phyloP scores from a whole-genome alignment of 2,797 vertebrate species.

The Ambastaia sidthimunki region DNA sequence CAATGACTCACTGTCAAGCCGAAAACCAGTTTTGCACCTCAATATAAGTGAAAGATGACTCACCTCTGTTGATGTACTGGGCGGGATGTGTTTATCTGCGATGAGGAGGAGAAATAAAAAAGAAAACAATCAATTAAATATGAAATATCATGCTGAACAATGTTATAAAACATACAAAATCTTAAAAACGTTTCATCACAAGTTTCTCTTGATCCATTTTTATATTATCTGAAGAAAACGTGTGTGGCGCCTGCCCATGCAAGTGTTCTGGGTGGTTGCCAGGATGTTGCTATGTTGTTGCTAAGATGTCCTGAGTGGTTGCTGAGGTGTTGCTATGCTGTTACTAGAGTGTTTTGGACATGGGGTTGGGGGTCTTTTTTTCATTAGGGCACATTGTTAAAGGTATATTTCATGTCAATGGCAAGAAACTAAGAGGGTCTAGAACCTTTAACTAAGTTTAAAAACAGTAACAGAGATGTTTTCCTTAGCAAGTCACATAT shows the following conservation, averaged over 20 bases:
- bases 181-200: neutral
- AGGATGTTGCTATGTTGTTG: neutral
- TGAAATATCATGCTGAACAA: neutral
- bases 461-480: neutral
- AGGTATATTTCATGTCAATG: too few relatives aligned
- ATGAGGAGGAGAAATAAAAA: constrained; percentile 26
- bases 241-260: too few relatives aligned
- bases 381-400: too few relatives aligned
- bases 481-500: too few relatives aligned
- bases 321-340: neutral
- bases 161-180: neutral
- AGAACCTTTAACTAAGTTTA: too few relatives aligned
- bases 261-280: neutral
- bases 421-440: too few relatives aligned
- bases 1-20: constrained; percentile 17
- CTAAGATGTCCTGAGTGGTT: neutral
- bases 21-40: constrained; percentile 16
- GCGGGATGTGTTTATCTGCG: constrained; percentile 53
- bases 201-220: neutral
- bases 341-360: neutral
- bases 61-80: constrained; percentile 57
- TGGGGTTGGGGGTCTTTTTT: neutral
- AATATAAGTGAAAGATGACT: constrained; percentile 48
- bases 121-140: neutral
- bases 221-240: too few relatives aligned